Percentiles rank a stretch among this genome's conserved stretches.
Conservation (phyloP, 2,888 invertebrate species). For the Pseudoips prasinana region DNA sequence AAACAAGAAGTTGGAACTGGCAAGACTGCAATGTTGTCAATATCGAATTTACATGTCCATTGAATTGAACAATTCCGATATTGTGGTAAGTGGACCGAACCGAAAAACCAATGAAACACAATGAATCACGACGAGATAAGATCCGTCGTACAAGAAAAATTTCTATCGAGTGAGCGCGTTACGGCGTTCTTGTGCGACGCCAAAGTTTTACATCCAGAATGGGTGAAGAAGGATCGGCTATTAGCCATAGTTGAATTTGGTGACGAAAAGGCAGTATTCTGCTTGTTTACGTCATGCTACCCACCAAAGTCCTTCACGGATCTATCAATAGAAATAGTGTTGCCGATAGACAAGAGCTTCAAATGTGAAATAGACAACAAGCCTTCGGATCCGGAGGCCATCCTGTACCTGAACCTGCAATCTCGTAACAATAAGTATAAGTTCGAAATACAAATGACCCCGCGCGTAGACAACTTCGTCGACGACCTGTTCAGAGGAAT, state of each 20-base stretch:
- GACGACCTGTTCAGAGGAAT: conserved; percentile 88
- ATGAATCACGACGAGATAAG: conserved; percentile 77
- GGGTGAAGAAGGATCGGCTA: conserved; percentile 71
- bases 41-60: conserved; percentile 29
- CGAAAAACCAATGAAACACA: conserved; percentile 38
- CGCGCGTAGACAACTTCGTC: conserved; percentile 87
- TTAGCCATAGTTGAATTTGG: conserved; percentile 74
- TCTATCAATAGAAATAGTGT: conserved; percentile 89
- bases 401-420: conserved; percentile 74
- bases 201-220: conserved; percentile 73
- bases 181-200: conserved; percentile 72
- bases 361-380: conserved; percentile 87
- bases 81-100: conserved; percentile 24
- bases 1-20: too few relatives aligned
- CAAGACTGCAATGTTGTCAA: conserved; percentile 36
- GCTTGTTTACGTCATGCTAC: conserved; percentile 78
- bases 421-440: conserved; percentile 71
- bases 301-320: conserved; percentile 89
- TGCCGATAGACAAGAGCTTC: conserved; percentile 91
- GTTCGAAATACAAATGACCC: conserved; percentile 77
- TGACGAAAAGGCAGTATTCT: conserved; percentile 77
- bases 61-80: conserved; percentile 20
- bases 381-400: conserved; percentile 76
- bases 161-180: conserved; percentile 71
- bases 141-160: conserved; percentile 75